Conservation (phyloP, 2,113 vertebrate genomes). For the Vanacampus margaritifer region DNA sequence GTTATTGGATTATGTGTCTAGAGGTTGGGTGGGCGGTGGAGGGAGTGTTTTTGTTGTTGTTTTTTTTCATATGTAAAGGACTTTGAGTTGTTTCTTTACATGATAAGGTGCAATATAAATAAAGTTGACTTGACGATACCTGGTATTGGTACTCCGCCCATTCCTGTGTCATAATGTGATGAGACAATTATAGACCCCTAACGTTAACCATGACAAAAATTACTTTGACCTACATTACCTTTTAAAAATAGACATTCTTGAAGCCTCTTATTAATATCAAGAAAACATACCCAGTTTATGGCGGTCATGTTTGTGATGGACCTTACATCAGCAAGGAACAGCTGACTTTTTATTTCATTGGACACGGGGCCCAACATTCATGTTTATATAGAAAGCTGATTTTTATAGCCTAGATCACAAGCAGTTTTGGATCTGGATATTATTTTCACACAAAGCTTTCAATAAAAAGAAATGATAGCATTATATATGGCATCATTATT, state of each 20-base stretch:
- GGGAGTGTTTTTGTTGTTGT: no score
- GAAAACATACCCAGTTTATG: slow-evolving; percentile 14
- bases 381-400: slow-evolving; percentile 65
- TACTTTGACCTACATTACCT: no score
- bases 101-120: no score
- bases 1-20: no score
- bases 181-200: no score
- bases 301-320: slow-evolving; percentile 31
- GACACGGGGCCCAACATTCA: slow-evolving; percentile 59
- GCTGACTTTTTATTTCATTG: slow-evolving; percentile 70
- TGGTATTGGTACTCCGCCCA: no score
- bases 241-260: background rate
- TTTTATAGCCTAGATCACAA: slow-evolving; percentile 55
- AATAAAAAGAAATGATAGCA: background rate
- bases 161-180: no score
- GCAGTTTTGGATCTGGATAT: slow-evolving; percentile 57
- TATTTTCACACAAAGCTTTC: slow-evolving; percentile 25
- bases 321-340: slow-evolving; percentile 60
- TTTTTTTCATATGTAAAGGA: no score
- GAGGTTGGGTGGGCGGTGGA: no score
- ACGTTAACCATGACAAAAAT: no score
- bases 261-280: background rate
- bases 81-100: no score
- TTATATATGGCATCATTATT: background rate
- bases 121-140: no score